Base-by-base conservation (phyloP, 2,888 invertebrate species). In the Meliscaeva auricollis region DNA sequence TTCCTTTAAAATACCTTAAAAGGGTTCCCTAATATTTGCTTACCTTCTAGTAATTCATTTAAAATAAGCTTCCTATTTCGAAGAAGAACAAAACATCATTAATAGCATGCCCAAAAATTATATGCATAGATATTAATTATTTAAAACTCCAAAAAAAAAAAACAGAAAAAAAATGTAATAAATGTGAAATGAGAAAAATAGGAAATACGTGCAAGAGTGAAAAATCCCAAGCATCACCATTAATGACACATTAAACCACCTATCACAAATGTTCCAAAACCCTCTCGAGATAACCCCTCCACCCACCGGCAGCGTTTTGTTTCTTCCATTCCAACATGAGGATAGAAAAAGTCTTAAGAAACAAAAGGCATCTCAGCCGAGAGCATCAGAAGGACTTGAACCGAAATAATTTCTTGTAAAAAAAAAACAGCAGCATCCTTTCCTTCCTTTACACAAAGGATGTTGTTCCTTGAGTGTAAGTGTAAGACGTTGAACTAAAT, bases 401-500 rank as follows among this genome's bases (percentile, higher is more conserved):
- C 77, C 70, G 70, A 70, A 77, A 76, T 68, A 76, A 76, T 69
- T 76, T 69, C 26, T 26, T 26, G 20, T 17, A 2, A 26, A n/a
- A 38, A 20, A 56, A 60, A 15, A 35, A 30, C 26, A 48, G 20
- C 8, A 48, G 32, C 20, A 66, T 66, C 66, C 66, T 50, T 66
- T 66, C n/a, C n/a, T n/a, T 48, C 50, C 66, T 32, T 20, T 8
- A 66, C 48, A 66, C 66, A 66, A 66, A 66, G 66, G 66, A 66
- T 66, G 50, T 66, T 66, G 30, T 62, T 62, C 44, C 26, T 15
- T 9, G 26, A 44, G 41, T 26, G 64, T 64, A 15, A 32, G 32
- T 35, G 32, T 48, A 50, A 66, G 66, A 66, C 35, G 66, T 66
- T 66, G 66, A 66, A 50, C 66, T 66, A 66, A 66, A 66, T 66